A percentile compares a stretch with the other conserved stretches of the same genome.
These are phyloP conservation scores for Diarsia dahlii DNA, from an alignment of 2,888 invertebrate species.

Conservation along the genomic window DNA sequence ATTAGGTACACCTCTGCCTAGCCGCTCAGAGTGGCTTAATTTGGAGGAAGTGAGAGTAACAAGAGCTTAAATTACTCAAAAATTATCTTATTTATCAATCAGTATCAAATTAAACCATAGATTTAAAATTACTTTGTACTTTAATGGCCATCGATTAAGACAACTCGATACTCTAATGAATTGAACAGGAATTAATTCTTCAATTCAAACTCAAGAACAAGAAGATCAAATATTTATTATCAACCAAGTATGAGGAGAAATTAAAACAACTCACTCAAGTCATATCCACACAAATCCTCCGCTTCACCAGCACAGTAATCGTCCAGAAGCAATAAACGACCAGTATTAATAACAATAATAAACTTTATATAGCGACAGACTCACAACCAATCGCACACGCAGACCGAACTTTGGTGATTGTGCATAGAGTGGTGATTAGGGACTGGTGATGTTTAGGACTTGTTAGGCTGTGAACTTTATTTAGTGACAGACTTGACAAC, in stretches of 20 bases:
- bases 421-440: constrained; percentile 28
- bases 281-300: constrained; percentile 60
- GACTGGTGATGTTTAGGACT: neutral
- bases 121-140: neutral
- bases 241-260: neutral
- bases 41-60: too few species aligned
- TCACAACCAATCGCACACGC: constrained; percentile 53
- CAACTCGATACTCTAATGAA: neutral
- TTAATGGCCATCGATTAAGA: neutral
- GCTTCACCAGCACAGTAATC: constrained; percentile 52
- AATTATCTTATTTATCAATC: too few species aligned
- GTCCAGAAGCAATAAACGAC: constrained; percentile 73
- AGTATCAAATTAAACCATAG: too few species aligned
- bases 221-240: neutral
- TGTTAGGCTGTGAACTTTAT: neutral
- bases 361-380: constrained; percentile 63
- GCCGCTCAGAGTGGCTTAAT: too few species aligned
- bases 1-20: too few species aligned
- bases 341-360: constrained; percentile 75
- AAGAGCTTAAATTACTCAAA: too few species aligned
- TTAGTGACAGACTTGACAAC: neutral
- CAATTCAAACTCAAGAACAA: neutral
- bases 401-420: constrained; percentile 11
- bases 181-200: neutral
- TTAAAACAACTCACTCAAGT: neutral